These are phyloP conservation scores for Hylaeus volcanicus DNA, from an alignment of 1,140 invertebrate genomes.

Conservation along the genomic window DNA sequence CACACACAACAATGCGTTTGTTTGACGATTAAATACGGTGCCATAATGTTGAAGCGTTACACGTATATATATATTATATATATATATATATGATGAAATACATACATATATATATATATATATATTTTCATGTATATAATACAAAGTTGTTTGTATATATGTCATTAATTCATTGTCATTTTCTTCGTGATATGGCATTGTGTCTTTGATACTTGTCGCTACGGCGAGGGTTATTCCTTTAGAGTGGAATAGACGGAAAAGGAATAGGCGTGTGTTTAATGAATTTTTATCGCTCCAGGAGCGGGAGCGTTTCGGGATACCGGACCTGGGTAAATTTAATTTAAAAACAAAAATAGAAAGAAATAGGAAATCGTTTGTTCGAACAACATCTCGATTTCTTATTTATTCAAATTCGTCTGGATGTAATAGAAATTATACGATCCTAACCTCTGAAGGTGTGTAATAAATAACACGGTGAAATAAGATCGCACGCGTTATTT, in stretches of 20 bases:
- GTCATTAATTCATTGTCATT: constrained; percentile 73
- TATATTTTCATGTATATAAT: constrained; percentile 78
- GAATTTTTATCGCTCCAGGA: constrained; percentile 18
- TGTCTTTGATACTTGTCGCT: constrained; percentile 60
- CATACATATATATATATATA: constrained; percentile 70
- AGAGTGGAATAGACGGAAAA: not conserved
- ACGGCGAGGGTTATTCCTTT: constrained; percentile 23
- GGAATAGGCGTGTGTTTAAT: constrained; percentile 50
- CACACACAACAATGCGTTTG: constrained; percentile 56
- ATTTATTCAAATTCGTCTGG: too few species aligned
- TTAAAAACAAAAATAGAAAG: too few species aligned
- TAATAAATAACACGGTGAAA: too few species aligned
- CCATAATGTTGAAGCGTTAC: constrained; percentile 79
- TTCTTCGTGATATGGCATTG: constrained; percentile 64
- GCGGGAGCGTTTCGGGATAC: constrained; percentile 3
- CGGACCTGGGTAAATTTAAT: too few species aligned
- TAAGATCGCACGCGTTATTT: too few species aligned
- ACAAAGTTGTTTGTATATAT: constrained; percentile 81
- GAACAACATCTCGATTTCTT: too few species aligned
- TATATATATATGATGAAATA: constrained; percentile 69
- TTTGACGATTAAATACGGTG: constrained; percentile 73
- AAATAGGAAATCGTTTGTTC: too few species aligned
- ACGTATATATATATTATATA: constrained; percentile 71
- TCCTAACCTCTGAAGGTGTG: too few species aligned
- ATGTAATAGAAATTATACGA: too few species aligned